A percentile compares a stretch with the other conserved stretches of the same genome.
phyloP scores from a whole-genome alignment of 2,113 vertebrate genomes.

The Passer domesticus region DNA sequence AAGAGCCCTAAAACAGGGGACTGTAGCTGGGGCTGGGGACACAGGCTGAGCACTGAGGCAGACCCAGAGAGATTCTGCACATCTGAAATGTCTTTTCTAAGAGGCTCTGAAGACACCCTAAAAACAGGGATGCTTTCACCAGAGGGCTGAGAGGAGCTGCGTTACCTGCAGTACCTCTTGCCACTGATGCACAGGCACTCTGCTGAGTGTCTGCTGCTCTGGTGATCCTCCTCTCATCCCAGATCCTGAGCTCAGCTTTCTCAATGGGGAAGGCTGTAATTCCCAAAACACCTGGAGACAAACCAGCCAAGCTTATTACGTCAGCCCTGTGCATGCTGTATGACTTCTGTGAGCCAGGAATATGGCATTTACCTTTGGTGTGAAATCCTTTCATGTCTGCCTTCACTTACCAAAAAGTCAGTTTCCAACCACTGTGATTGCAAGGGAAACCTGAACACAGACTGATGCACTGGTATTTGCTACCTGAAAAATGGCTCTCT shows the following conservation, averaged over 20 bases:
- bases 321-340: not conserved
- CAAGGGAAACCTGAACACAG: not conserved
- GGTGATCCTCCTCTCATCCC: not conserved
- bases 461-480: not conserved
- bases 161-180: fast-evolving
- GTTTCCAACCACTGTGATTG: not conserved
- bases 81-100: not conserved
- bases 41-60: not conserved
- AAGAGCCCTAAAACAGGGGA: not conserved
- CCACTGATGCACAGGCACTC: not conserved
- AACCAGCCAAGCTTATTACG: not conserved
- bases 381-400: not conserved
- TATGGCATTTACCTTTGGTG: not conserved
- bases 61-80: not conserved
- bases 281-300: not conserved
- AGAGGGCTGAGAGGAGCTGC: not conserved
- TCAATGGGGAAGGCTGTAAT: not conserved
- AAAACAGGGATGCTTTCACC: not conserved
- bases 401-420: not conserved
- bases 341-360: not conserved
- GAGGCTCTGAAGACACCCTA: not conserved
- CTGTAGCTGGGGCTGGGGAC: not conserved
- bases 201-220: not conserved
- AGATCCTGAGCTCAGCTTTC: not conserved
- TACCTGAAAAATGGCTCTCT: not conserved